These are phyloP conservation scores for Neoaliturus tenellus DNA, from an alignment of 2,888 invertebrate species.

Conservation along the genomic window DNA sequence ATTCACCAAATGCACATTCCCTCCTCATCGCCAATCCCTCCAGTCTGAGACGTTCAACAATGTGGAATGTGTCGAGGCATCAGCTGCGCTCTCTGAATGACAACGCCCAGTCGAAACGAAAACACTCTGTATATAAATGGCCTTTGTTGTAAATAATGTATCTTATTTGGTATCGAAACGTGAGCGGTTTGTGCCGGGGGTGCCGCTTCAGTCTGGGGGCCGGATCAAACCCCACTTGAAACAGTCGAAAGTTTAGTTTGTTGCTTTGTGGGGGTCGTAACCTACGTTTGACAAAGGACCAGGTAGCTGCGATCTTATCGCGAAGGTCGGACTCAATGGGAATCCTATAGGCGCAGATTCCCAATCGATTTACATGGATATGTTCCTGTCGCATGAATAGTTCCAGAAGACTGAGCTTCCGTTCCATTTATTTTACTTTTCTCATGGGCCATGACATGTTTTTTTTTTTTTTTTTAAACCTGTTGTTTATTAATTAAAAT, in stretches of 20 bases:
- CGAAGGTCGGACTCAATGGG: constrained; percentile 12
- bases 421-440: neutral
- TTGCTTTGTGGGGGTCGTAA: constrained; percentile 14
- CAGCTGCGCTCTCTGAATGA: constrained; percentile 29
- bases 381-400: neutral
- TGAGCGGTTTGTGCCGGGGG: constrained; percentile 23
- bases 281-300: constrained; percentile 28
- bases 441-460: no score
- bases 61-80: neutral
- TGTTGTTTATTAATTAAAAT: no score
- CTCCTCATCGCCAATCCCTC: neutral
- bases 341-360: constrained; percentile 32
- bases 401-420: neutral
- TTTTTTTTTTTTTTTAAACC: no score
- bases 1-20: no score
- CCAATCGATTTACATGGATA: constrained; percentile 20
- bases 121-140: constrained; percentile 46
- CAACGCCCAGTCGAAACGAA: constrained; percentile 20
- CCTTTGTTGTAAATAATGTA: constrained; percentile 45
- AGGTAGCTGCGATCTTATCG: constrained; percentile 46
- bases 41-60: neutral
- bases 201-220: neutral
- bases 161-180: constrained; percentile 50
- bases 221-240: constrained; percentile 46
- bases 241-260: constrained; percentile 49